Conservation (phyloP, 2,888 invertebrate species). For the Nomada hirtipes region DNA sequence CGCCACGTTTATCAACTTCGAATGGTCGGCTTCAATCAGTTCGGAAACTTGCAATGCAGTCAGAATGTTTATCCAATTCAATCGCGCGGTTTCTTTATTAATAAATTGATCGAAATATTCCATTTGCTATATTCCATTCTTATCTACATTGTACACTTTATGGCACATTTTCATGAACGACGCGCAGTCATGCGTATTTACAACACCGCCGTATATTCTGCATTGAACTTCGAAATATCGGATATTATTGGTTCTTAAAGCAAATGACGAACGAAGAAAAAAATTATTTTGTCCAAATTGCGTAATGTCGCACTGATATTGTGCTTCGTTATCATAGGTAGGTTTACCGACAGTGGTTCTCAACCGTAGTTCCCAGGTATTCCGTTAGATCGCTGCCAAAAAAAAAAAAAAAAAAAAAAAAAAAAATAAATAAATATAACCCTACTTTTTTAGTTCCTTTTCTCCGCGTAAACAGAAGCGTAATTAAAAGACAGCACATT, state of each 20-base stretch:
- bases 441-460: slow-evolving; percentile 1
- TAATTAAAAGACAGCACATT: neutral
- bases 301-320: neutral
- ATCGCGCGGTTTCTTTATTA: neutral
- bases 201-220: too few relatives aligned
- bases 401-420: neutral
- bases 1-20: neutral
- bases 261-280: neutral
- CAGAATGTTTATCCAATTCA: neutral
- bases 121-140: neutral
- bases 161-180: neutral
- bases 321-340: neutral
- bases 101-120: neutral
- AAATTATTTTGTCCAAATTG: slow-evolving; percentile 4
- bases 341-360: slow-evolving; percentile 8
- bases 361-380: neutral
- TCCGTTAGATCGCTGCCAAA: neutral
- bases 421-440: neutral
- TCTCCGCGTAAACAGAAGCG: neutral
- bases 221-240: neutral
- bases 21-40: slow-evolving; percentile 1
- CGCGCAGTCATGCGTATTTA: too few relatives aligned
- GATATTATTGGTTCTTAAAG: neutral
- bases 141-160: neutral
- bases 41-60: neutral